Evolutionary conservation across 2,888 invertebrate genomes (phyloP).

Genomic region (Lobophora halterata): DNA sequence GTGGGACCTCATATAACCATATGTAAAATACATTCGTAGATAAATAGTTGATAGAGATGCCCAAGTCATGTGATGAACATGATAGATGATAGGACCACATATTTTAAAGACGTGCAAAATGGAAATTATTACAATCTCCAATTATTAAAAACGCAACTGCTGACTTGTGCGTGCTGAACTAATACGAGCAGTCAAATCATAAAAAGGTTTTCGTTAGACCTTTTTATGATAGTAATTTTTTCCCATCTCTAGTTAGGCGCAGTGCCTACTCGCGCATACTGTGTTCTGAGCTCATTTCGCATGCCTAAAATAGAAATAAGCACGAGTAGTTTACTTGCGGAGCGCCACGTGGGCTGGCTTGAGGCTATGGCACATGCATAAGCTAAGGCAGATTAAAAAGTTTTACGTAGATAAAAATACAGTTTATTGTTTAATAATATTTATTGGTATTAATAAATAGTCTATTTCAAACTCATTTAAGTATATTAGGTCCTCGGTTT

Average conservation of each 20-base stretch:
- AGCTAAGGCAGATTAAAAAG: conserved; percentile 3
- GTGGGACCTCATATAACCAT: conserved; percentile 54
- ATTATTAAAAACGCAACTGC: too few species aligned
- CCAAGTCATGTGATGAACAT: too few species aligned
- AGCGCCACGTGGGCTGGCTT: conserved; percentile 15
- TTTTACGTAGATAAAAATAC: background rate
- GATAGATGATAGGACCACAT: too few species aligned
- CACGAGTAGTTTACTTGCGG: conserved; percentile 36
- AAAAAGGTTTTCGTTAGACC: background rate
- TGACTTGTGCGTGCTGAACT: too few species aligned
- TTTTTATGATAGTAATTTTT: background rate
- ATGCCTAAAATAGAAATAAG: conserved; percentile 65
- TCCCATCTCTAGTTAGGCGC: conserved; percentile 10
- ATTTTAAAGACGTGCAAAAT: too few species aligned
- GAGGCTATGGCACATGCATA: conserved; percentile 2
- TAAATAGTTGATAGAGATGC: too few species aligned
- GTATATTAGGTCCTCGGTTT: too few species aligned
- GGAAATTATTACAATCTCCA: too few species aligned
- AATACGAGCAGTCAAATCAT: conserved; percentile 1
- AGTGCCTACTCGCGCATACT: conserved; percentile 15
- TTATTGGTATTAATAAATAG: too few species aligned
- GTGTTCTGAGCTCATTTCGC: conserved; percentile 49
- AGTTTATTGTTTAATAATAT: background rate
- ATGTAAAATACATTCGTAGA: conserved; percentile 18
- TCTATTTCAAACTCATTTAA: too few species aligned